Percentiles rank a stretch among this genome's conserved stretches.
These are phyloP conservation scores for Micrasema minimum DNA, from an alignment of 1,140 invertebrate species.

Conservation along the genomic window DNA sequence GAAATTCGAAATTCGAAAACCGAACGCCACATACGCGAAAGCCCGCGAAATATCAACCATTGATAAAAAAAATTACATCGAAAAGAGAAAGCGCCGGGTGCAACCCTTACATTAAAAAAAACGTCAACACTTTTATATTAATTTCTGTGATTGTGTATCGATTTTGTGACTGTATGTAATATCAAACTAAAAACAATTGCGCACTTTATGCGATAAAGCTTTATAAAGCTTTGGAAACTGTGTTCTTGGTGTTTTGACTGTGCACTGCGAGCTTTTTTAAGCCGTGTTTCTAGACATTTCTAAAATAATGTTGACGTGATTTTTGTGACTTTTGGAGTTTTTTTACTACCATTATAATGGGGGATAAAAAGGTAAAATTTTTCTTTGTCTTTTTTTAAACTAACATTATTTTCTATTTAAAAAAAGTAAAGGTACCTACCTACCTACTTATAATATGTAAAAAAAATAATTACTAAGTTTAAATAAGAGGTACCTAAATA, in stretches of 20 bases:
- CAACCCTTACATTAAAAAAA: conserved; percentile 7
- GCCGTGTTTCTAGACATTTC: not conserved
- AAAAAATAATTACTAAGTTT: no score
- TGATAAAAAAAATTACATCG: no score
- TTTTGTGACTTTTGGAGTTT: not conserved
- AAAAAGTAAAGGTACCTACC: no score
- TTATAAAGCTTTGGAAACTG: not conserved
- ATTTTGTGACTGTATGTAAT: no score
- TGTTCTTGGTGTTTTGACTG: not conserved
- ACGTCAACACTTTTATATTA: no score
- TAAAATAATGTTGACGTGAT: conserved; percentile 19
- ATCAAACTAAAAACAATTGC: no score
- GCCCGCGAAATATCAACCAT: not conserved
- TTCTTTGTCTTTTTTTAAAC: not conserved
- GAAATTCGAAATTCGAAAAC: conserved; percentile 9
- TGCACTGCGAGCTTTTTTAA: not conserved
- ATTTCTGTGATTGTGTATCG: not conserved
- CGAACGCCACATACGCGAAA: conserved; percentile 2
- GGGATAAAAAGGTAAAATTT: conserved; percentile 8
- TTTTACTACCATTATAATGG: conserved; percentile 2
- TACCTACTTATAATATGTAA: no score
- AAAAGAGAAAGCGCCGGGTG: not conserved
- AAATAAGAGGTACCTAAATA: no score
- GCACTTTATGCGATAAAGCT: not conserved
- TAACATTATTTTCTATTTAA: no score